Evolutionary conservation across 2,113 vertebrate genomes (phyloP), one percentile per base, ranked within the genome.

Genomic region (Corydoras maculifer): DNA sequence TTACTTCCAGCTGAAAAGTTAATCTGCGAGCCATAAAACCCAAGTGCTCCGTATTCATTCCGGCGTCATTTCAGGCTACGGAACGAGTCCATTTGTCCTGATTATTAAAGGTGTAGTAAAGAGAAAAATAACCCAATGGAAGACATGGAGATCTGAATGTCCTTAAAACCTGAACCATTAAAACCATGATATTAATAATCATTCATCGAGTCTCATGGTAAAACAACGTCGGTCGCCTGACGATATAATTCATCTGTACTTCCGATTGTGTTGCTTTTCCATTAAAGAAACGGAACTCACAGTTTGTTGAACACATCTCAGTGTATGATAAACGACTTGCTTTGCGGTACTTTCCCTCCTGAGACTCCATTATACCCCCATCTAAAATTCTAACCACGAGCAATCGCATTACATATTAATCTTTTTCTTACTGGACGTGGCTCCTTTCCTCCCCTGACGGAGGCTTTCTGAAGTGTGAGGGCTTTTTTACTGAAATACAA

Each of bases 1-100:
- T 70, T 68, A 58, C 10, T 78, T 78, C 74, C n/a, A 12, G 51
- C 51, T 53, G 51, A 53, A 53, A 43, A 14, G 51, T 53, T 53
- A 53, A 53, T 53, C 51, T 53, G 51, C 51, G 13, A 53, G 13
- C 51, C 51, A 53, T 14, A 53, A 14, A 53, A 53, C 10, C 51
- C 9, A 53, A 53, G 51, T 14, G 13, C 13, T 53, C 51, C 13
- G 51, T 53, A 53, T 53, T 53, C 9, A 53, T 53, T 53, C 51
- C 9, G 13, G 51, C 3, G 51, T 53, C 51, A 53, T 53, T 53
- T 53, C 13, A 14, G 51, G 51, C 51, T 10, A 53, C 51, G 11
- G 13, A 12, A 14, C 13, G 3, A 10, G 13, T 53, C 51, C 51
- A 53, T 53, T 53, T 53, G 51, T 53, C 13, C 13, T 53, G 13